phyloP scores from a whole-genome alignment of 2,797 vertebrate species.

The Jordanella pulchra region DNA sequence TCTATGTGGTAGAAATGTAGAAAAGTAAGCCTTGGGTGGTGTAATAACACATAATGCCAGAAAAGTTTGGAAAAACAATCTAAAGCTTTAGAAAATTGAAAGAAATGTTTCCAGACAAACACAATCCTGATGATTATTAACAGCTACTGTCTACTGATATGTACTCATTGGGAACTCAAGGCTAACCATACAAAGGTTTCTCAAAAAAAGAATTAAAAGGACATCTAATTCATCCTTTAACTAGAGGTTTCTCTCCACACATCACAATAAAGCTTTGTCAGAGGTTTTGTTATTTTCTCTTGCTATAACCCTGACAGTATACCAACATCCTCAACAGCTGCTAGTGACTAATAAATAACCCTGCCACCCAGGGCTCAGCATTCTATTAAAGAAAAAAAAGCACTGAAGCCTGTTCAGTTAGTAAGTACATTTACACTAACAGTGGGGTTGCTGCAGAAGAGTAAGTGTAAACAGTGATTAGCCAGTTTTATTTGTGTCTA shows the following conservation, averaged over 20 bases:
- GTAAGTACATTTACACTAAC: slow-evolving; percentile 46
- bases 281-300: slow-evolving; percentile 18
- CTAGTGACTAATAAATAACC: slow-evolving; percentile 43
- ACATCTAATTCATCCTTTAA: slow-evolving; percentile 15
- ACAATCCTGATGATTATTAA: slow-evolving; percentile 24
- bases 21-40: not conserved
- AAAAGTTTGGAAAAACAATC: no score
- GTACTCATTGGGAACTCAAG: slow-evolving; percentile 7
- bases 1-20: not conserved
- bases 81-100: no score
- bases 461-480: slow-evolving; percentile 54
- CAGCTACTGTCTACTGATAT: slow-evolving; percentile 24
- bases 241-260: slow-evolving; percentile 20
- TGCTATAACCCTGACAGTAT: slow-evolving; percentile 17
- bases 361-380: slow-evolving; percentile 27
- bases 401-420: slow-evolving; percentile 21
- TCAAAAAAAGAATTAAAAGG: not conserved
- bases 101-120: slow-evolving; percentile 12
- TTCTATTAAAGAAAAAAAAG: slow-evolving; percentile 41
- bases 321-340: slow-evolving; percentile 31
- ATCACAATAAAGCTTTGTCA: not conserved
- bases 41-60: not conserved
- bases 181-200: slow-evolving; percentile 18
- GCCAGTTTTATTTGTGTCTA: slow-evolving; percentile 26
- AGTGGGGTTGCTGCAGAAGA: slow-evolving; percentile 12